Base-by-base conservation (phyloP, 2,113 vertebrate genomes). In the Circaetus cinerascens region DNA sequence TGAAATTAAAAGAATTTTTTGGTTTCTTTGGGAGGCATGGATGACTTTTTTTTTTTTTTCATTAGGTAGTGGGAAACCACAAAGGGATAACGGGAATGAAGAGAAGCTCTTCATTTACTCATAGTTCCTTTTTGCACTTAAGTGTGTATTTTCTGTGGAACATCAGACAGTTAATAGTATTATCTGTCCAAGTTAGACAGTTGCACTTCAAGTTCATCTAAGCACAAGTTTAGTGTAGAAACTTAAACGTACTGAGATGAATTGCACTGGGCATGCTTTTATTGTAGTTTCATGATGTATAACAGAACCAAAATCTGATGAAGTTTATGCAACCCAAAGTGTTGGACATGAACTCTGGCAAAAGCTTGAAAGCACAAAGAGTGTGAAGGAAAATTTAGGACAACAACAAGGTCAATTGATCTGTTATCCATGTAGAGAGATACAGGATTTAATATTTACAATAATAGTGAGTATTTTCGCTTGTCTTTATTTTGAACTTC, bases 281-380 rank as follows among this genome's bases (percentile, higher is more conserved):
- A 8, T 21, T n/a, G 26, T 60, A 18, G 16, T 25, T 74, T 10
- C 0, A 5, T 40, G 5, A 9, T n/a, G 57, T 45, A 14, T 17
- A 71, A 19, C 0, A 7, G 11, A 64, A 45, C 2, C 41, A 27
- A 64, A 78, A 38, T 27, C 4, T 36, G 16, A 19, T 30, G 1
- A 48, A 19, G 36, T 40, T 36, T 67, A 4, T 34, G 23, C 30
- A 36, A 9, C 5, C 8, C 2, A 0, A n/a, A 19, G 30, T 38
- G 40, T 78, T 0, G 1, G 40, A 46, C 3, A 0, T 7, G 3
- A 81, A 7, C 25, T 73, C 27, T 29, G 15, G 14, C 17, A n/a
- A 9, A 36, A 41, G 10, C 40, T 38, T n/a, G 60, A 22, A 55
- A 75, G 26, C 34, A 12, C 2, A 1, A 38, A 50, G 60, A 34